Base-by-base conservation (phyloP, 1,140 invertebrate genomes). In the Nephotettix cincticeps region DNA sequence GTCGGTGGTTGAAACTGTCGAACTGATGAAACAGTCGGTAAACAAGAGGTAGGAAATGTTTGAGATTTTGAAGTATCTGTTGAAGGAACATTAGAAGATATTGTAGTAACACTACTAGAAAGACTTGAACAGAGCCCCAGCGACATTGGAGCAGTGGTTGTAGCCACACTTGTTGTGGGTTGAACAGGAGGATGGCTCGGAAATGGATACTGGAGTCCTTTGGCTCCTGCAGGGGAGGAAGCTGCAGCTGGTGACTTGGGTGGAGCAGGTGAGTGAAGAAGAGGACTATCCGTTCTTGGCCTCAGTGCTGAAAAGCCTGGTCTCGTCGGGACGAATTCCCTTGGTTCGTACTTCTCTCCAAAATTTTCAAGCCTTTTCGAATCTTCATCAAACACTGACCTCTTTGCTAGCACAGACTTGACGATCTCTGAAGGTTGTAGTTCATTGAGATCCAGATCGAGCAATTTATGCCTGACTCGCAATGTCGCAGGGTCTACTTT, bases 361-460 rank as follows among this genome's bases (percentile, higher is more conserved):
- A 93, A 89, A 76, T 95, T 95, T 80, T 98, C 95, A 21, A 99
- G 83, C 11, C 97, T 85, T 79, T 97, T 95, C 14, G 91, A 91
- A 79, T 99, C 96, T 80, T 98, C 96, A 79, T 99, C 96, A 80
- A 98, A 97, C 13, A 98, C 94, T 65, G 93, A 96, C 63, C 91
- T 89, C 78, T 95, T 96, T 6, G 95, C 93, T 71, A 98, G 83
- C 61, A 99, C 87, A 14, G 93, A 94, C 77, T 95, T 94, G 2
- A 96, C 91, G 72, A 98, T 97, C 74, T 97, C 96, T 1, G 95
- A 97, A 0, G 95, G 95, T 78, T 97, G 90, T 68, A 93, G 85
- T 77, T 93, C 90, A 74, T 89, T 86, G 6, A 90, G 84, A 76
- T 93, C 91, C 47, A 93, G 82, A 73, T 92, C 90, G 23, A 91